Percentiles rank a stretch among this genome's conserved stretches.
phyloP scores from a whole-genome alignment of 2,888 invertebrate genomes.

The Yponomeuta plumbellus region DNA sequence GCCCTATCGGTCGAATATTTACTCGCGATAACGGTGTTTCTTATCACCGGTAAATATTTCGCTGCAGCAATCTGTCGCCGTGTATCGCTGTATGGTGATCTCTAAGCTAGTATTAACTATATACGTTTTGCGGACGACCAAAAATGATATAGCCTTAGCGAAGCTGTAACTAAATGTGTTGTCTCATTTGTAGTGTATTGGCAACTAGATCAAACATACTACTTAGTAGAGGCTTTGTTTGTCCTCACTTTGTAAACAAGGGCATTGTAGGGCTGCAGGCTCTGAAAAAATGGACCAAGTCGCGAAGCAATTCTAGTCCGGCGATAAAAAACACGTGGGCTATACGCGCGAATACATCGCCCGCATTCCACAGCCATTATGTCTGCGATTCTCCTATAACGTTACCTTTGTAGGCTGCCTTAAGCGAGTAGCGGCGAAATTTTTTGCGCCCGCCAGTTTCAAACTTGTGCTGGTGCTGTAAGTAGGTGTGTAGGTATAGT shows the following conservation, averaged over 20 bases:
- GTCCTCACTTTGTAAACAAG: no score
- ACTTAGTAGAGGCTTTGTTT: no score
- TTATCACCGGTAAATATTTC: background rate
- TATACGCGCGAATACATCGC: background rate
- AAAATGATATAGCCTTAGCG: no score
- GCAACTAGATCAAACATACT: no score
- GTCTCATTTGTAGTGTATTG: no score
- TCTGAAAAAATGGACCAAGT: no score
- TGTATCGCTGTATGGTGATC: background rate
- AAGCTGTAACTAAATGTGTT: no score
- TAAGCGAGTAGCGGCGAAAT: slow-evolving; percentile 60
- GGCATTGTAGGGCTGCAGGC: no score
- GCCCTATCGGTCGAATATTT: background rate
- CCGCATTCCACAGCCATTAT: slow-evolving; percentile 8
- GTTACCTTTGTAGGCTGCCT: slow-evolving; percentile 4
- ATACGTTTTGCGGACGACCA: background rate
- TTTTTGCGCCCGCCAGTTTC: slow-evolving; percentile 59
- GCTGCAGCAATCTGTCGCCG: background rate
- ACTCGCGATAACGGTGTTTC: background rate
- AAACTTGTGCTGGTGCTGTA: background rate
- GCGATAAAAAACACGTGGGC: background rate
- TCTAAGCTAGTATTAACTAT: background rate
- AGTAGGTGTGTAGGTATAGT: slow-evolving; percentile 2
- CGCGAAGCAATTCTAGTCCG: background rate
- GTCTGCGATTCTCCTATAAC: background rate